Evolutionary conservation across 2,797 vertebrate species (phyloP).

Genomic region (Eupleurogrammus muticus): DNA sequence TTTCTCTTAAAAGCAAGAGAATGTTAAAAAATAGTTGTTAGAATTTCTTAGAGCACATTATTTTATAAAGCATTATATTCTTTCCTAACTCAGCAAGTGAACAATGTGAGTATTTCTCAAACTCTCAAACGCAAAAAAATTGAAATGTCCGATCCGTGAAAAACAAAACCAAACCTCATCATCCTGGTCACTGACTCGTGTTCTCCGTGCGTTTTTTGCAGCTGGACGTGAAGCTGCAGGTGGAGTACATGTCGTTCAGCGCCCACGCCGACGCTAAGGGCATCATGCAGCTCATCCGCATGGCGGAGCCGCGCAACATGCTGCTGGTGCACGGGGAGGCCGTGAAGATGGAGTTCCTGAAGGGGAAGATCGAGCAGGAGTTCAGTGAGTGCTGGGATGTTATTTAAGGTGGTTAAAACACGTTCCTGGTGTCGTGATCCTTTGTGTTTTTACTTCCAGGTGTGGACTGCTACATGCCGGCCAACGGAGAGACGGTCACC

Average conservation of each 20-base stretch:
- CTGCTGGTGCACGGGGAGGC: constrained; percentile 96
- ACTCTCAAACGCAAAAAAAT: background rate
- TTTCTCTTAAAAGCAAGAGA: too few species aligned
- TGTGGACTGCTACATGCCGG: constrained; percentile 95
- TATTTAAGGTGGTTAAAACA: too few species aligned
- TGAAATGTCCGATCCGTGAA: background rate
- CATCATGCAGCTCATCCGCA: constrained; percentile 98
- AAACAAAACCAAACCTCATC: background rate
- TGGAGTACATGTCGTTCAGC: constrained; percentile 99
- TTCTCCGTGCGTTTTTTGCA: constrained; percentile 46
- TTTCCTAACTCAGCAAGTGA: background rate
- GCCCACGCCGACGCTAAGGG: constrained; percentile 97
- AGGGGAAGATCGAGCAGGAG: constrained; percentile 98
- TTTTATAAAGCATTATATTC: too few species aligned
- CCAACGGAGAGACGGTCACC: constrained; percentile 91
- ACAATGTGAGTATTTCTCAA: background rate
- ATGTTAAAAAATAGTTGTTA: too few species aligned
- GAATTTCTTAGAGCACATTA: too few species aligned
- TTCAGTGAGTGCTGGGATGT: constrained; percentile 86
- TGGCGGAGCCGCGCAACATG: constrained; percentile 93
- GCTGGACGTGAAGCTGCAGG: constrained; percentile 97
- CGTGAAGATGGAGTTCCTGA: constrained; percentile 97
- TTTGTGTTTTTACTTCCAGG: constrained; percentile 71
- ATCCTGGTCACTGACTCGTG: background rate
- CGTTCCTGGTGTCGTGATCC: background rate